Percentiles rank a stretch among this genome's conserved stretches.
phyloP scores from a whole-genome alignment of 2,797 vertebrate species.

The Hemibagrus guttatus region DNA sequence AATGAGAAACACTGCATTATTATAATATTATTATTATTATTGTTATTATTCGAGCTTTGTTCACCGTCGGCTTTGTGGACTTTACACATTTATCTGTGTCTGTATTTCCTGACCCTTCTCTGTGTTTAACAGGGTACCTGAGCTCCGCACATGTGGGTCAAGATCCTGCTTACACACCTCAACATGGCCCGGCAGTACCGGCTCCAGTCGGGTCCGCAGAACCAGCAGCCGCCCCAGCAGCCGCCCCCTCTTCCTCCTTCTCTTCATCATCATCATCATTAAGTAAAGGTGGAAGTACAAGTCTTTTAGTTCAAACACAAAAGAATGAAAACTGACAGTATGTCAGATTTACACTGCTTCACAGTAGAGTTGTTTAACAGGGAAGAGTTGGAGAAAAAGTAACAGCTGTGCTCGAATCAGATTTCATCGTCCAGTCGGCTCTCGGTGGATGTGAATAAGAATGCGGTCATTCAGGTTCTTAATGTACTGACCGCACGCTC shows the following conservation, averaged over 20 bases:
- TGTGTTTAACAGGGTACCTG: conserved; percentile 69
- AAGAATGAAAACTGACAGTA: background rate
- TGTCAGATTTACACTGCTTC: background rate
- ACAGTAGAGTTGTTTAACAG: background rate
- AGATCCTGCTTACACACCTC: conserved; percentile 65
- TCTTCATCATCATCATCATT: conserved; percentile 57
- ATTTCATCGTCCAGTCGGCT: background rate
- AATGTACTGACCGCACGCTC: background rate
- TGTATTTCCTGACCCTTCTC: background rate
- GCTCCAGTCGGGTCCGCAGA: conserved; percentile 67
- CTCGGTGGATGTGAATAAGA: background rate
- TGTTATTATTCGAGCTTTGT: too few relatives aligned
- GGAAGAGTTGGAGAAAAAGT: background rate
- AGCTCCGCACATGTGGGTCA: conserved; percentile 73
- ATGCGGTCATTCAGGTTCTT: background rate
- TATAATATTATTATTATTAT: too few relatives aligned
- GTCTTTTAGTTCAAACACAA: background rate
- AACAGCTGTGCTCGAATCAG: background rate
- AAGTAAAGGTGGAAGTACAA: conserved; percentile 59
- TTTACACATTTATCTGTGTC: background rate
- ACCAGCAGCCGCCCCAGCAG: background rate
- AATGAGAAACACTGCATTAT: too few relatives aligned
- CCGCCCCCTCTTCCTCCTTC: background rate
- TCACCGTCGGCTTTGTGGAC: too few relatives aligned
- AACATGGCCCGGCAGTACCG: conserved; percentile 68